Percentiles rank a stretch among this genome's conserved stretches.
Conservation (phyloP, 2,113 vertebrate species). For the Turdus rufiventris region DNA sequence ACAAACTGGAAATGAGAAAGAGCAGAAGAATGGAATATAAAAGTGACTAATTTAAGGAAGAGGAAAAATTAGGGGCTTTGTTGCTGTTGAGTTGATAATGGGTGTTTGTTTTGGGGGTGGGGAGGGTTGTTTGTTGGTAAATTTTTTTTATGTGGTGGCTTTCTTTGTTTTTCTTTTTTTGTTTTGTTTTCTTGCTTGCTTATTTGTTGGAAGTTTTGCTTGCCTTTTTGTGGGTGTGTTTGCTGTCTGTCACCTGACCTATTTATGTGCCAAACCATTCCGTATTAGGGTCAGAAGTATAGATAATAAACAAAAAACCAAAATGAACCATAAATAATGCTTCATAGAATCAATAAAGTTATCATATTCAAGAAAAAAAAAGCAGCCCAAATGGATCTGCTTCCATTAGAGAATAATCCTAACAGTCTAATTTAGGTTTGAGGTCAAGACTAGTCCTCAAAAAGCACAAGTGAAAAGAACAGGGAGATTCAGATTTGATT, state of each 20-base stretch:
- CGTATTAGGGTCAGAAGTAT: not conserved
- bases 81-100: not conserved
- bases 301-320: not conserved
- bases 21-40: not conserved
- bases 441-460: not conserved
- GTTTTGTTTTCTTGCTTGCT: not conserved
- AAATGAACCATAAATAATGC: not conserved
- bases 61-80: not conserved
- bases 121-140: not conserved
- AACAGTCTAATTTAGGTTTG: not conserved
- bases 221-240: not conserved
- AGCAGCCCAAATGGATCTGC: not conserved
- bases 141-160: rapidly evolving
- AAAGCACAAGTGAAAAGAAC: not conserved
- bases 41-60: not conserved
- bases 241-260: not conserved
- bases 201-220: not conserved
- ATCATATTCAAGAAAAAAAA: not conserved
- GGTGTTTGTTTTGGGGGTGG: not conserved
- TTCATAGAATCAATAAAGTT: not conserved
- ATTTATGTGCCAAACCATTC: not conserved
- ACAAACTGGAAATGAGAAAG: not conserved
- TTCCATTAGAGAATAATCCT: not conserved
- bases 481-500: not conserved
- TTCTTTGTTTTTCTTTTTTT: not conserved